phyloP scores from a whole-genome alignment of 2,113 vertebrate genomes.

The Collichthys lucidus region DNA sequence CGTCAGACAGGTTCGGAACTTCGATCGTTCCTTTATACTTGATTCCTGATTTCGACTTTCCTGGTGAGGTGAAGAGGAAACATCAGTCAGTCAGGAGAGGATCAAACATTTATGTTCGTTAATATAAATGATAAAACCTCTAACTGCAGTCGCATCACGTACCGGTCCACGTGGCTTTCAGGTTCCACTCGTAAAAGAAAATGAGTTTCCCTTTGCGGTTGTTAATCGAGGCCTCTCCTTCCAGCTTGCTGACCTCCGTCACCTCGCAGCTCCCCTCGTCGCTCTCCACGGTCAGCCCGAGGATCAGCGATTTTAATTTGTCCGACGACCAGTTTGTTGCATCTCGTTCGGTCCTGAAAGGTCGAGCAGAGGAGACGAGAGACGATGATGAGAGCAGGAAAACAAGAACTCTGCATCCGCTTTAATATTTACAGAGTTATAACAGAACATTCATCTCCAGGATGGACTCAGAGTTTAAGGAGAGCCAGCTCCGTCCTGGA shows the following conservation, averaged over 20 bases:
- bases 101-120: background rate
- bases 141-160: constrained; percentile 19
- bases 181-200: constrained; percentile 96
- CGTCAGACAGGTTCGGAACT: constrained; percentile 96
- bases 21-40: constrained; percentile 93
- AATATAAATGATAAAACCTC: no score
- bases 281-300: constrained; percentile 87
- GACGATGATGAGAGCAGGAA: background rate
- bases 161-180: constrained; percentile 91
- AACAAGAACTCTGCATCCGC: background rate
- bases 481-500: no score
- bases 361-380: background rate
- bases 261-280: constrained; percentile 92
- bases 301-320: constrained; percentile 90
- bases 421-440: background rate
- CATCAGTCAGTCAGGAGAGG: background rate
- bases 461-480: background rate
- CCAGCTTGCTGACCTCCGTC: constrained; percentile 92
- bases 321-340: constrained; percentile 96
- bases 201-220: constrained; percentile 99
- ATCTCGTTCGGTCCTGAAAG: constrained; percentile 94
- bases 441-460: background rate
- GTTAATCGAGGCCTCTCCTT: constrained; percentile 97
- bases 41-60: constrained; percentile 89
- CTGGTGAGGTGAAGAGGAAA: constrained; percentile 71